These are phyloP conservation scores for Merodon equestris DNA, from an alignment of 2,888 invertebrate species.

Conservation along the genomic window DNA sequence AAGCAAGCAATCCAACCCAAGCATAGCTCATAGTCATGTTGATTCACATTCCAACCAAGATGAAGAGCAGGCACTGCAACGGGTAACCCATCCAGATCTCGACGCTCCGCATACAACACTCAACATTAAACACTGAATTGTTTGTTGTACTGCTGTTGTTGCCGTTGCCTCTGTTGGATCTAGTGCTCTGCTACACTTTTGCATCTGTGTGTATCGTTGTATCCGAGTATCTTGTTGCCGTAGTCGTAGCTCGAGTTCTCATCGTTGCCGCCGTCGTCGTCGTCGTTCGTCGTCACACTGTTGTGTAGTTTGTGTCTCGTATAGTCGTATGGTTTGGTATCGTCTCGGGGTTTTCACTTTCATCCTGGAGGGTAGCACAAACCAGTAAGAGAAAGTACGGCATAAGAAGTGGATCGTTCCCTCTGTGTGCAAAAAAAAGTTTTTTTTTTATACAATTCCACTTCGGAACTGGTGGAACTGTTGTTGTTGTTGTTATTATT, in stretches of 20 bases:
- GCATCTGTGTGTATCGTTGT: conserved; percentile 1
- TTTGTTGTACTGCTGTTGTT: conserved; percentile 23
- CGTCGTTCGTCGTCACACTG: conserved; percentile 3
- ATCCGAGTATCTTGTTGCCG: conserved; percentile 20
- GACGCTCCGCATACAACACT: neutral
- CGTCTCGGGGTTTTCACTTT: conserved; percentile 70
- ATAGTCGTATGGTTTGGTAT: too few relatives aligned
- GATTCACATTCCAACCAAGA: too few relatives aligned
- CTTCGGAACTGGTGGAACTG: conserved; percentile 56
- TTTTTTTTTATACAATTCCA: conserved; percentile 62
- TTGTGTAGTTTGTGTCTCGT: conserved; percentile 24
- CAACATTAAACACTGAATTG: too few relatives aligned
- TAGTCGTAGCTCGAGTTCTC: conserved; percentile 2
- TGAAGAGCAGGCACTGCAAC: too few relatives aligned
- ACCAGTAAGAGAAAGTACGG: conserved; percentile 79
- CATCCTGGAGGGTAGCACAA: conserved; percentile 68
- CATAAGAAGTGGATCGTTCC: conserved; percentile 75
- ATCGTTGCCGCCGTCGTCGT: conserved; percentile 13
- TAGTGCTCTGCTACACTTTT: neutral
- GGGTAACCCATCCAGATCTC: too few relatives aligned
- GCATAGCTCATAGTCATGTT: conserved; percentile 8
- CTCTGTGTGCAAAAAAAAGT: conserved; percentile 64
- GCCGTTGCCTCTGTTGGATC: neutral
- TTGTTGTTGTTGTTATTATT: neutral
- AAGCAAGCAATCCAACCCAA: conserved; percentile 31